Conservation (phyloP, 2,113 vertebrate species). For the Notothenia rossii region DNA sequence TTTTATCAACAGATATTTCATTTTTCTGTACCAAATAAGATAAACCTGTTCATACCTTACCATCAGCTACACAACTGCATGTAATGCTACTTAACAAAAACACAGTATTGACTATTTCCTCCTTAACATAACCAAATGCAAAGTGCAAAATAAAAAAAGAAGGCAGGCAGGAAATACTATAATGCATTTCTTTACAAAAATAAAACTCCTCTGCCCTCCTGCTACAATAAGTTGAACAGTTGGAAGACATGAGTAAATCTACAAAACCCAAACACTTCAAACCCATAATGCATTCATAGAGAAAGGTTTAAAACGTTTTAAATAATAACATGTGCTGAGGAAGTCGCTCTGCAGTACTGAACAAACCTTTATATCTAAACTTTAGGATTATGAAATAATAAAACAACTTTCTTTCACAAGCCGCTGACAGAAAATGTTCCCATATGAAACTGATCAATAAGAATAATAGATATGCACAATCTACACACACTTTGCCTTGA, state of each 20-base stretch:
- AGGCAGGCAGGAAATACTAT: slow-evolving; percentile 28
- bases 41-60: not conserved
- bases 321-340: no score
- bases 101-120: not conserved
- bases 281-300: slow-evolving; percentile 1
- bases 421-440: not conserved
- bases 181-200: slow-evolving; percentile 57
- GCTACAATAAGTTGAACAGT: slow-evolving; percentile 44
- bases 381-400: not conserved
- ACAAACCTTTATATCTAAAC: not conserved
- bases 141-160: slow-evolving; percentile 64
- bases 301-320: no score
- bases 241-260: slow-evolving; percentile 47
- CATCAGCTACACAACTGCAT: slow-evolving; percentile 21
- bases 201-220: slow-evolving; percentile 36
- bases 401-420: not conserved
- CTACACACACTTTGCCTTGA: slow-evolving; percentile 17
- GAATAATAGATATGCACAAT: not conserved
- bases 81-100: slow-evolving; percentile 12
- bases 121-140: slow-evolving; percentile 28
- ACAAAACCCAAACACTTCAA: not conserved
- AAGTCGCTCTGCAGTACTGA: not conserved
- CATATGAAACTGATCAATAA: slow-evolving; percentile 3
- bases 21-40: slow-evolving; percentile 6
- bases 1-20: slow-evolving; percentile 34